Evolutionary conservation across 1,140 invertebrate species (phyloP).

Genomic region (Plectrocnemia conspersa): DNA sequence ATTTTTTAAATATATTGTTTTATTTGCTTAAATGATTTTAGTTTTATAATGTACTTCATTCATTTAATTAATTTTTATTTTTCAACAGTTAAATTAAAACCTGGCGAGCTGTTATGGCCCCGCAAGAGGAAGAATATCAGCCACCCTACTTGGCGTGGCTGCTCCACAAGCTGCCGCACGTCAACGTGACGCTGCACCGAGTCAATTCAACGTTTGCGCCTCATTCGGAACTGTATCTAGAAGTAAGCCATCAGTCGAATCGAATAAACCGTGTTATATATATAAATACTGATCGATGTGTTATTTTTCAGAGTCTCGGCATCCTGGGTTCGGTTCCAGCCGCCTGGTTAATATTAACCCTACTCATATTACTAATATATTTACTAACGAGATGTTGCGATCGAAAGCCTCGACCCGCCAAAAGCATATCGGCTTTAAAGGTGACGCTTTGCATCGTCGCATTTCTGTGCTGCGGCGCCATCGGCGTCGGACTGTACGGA

Average conservation of each 20-base stretch:
- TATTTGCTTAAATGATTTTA: no score
- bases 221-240: slow-evolving; percentile 80
- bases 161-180: slow-evolving; percentile 80
- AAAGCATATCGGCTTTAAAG: slow-evolving; percentile 80
- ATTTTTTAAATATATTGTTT: no score
- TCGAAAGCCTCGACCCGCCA: slow-evolving; percentile 76
- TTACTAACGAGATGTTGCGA: slow-evolving; percentile 91
- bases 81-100: slow-evolving; percentile 16
- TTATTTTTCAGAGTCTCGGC: slow-evolving; percentile 72
- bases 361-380: slow-evolving; percentile 83
- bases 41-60: no score
- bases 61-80: no score
- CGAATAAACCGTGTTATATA: slow-evolving; percentile 24
- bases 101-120: slow-evolving; percentile 32
- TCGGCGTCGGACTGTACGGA: slow-evolving; percentile 82
- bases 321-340: slow-evolving; percentile 88
- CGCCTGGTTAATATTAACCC: slow-evolving; percentile 81
- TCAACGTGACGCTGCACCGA: slow-evolving; percentile 80
- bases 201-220: slow-evolving; percentile 90
- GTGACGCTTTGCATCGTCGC: slow-evolving; percentile 77
- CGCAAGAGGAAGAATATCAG: slow-evolving; percentile 65
- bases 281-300: slow-evolving; percentile 3
- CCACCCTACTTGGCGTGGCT: slow-evolving; percentile 77
- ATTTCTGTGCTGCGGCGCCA: slow-evolving; percentile 74
- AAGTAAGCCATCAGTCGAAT: slow-evolving; percentile 58